These are phyloP conservation scores for Mastomys coucha DNA, from an alignment of 2,113 vertebrate genomes.

Conservation along the genomic window DNA sequence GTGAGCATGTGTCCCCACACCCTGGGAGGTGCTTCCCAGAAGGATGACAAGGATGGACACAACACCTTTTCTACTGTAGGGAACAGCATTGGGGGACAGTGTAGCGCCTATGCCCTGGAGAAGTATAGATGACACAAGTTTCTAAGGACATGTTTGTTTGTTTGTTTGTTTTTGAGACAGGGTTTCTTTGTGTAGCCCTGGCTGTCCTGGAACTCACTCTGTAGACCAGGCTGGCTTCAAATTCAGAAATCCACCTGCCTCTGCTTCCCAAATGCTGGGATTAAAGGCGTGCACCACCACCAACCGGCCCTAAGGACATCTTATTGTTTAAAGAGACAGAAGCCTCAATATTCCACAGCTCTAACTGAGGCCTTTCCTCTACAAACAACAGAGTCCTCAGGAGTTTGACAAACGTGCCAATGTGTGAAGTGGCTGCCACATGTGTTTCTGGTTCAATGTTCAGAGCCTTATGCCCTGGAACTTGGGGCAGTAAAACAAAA, in stretches of 20 bases:
- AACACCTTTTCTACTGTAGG: neutral
- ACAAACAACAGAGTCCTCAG: neutral
- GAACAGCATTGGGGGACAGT: no score
- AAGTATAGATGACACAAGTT: neutral
- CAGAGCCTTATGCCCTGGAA: neutral
- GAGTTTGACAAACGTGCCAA: neutral
- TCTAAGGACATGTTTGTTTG: neutral
- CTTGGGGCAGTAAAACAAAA: neutral
- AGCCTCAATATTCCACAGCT: neutral
- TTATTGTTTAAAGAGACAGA: neutral
- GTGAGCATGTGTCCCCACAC: no score
- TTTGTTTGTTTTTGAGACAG: no score
- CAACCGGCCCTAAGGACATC: neutral
- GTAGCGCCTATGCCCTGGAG: neutral
- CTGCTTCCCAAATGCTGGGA: no score
- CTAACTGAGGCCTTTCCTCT: neutral
- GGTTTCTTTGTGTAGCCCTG: no score
- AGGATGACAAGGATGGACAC: rapidly evolving
- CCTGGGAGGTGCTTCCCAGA: neutral
- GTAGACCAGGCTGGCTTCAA: no score
- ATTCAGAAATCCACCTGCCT: no score
- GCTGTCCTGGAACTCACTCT: no score
- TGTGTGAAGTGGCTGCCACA: neutral
- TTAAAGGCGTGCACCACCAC: no score
- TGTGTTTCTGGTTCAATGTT: neutral